These are phyloP conservation scores for Strix aluco DNA, from an alignment of 2,113 vertebrate species.

Conservation along the genomic window DNA sequence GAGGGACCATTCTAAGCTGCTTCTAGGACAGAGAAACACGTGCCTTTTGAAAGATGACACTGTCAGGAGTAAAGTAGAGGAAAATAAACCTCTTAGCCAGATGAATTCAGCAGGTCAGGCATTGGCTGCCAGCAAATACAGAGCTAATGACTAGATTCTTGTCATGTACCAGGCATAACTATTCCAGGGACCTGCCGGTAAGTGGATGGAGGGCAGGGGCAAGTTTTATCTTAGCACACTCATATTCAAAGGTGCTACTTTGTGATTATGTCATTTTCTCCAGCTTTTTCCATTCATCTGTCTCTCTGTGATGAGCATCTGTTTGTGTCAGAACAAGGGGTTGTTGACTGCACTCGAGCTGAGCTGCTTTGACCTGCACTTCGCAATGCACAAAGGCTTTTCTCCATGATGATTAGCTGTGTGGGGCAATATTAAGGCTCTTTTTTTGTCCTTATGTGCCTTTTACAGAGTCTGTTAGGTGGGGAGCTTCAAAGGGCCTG, in stretches of 20 bases:
- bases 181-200: not conserved
- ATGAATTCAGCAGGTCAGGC: constrained; percentile 22
- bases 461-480: not conserved
- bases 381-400: constrained; percentile 18
- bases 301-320: constrained; percentile 31
- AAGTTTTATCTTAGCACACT: constrained; percentile 13
- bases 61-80: not conserved
- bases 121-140: not conserved
- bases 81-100: constrained; percentile 36
- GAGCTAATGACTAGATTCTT: constrained; percentile 33
- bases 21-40: not conserved
- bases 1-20: not conserved
- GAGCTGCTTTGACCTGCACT: constrained; percentile 34
- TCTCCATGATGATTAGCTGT: not conserved
- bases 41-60: not conserved
- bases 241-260: constrained; percentile 28
- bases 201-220: not conserved
- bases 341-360: constrained; percentile 32
- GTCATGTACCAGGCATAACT: not conserved
- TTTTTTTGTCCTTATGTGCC: not conserved
- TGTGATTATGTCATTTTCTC: constrained; percentile 16
- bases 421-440: not conserved
- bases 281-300: not conserved
- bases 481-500: not conserved
- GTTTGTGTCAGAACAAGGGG: constrained; percentile 42